Evolutionary conservation across 2,113 vertebrate genomes (phyloP).

Genomic region (Phoxinus phoxinus): DNA sequence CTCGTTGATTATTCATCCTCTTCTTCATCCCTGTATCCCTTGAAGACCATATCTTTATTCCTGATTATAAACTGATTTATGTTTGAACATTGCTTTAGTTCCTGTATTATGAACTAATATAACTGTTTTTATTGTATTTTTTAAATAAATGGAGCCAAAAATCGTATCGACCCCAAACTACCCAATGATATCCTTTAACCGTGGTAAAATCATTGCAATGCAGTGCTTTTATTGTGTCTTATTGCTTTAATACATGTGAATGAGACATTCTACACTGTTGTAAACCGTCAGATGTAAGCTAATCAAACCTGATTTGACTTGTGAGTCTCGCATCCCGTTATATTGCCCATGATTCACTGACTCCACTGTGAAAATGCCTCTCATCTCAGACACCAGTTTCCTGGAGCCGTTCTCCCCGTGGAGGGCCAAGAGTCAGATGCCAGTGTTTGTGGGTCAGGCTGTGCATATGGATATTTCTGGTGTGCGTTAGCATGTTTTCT

Average conservation of each 20-base stretch:
- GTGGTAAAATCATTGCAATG: background rate
- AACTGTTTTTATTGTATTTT: background rate
- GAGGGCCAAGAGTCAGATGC: background rate
- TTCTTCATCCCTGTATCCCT: too few relatives aligned
- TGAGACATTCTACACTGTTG: background rate
- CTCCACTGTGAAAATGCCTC: background rate
- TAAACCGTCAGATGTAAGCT: background rate
- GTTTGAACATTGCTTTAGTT: too few relatives aligned
- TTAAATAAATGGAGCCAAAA: background rate
- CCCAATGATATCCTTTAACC: background rate
- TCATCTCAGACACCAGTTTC: background rate
- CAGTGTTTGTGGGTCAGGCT: background rate
- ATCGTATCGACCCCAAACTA: background rate
- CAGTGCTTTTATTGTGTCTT: background rate
- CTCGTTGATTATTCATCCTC: too few relatives aligned
- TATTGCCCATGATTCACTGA: background rate
- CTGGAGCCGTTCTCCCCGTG: background rate
- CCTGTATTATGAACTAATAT: background rate
- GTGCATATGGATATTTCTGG: conserved; percentile 3
- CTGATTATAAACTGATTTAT: too few relatives aligned
- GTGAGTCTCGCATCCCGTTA: background rate
- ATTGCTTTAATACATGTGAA: background rate
- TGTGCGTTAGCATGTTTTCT: background rate
- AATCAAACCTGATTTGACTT: background rate
- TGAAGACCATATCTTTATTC: too few relatives aligned